Percentiles rank a stretch among this genome's conserved stretches.
Conservation (phyloP, 2,797 vertebrate species). For the Peromyscus attwateri region DNA sequence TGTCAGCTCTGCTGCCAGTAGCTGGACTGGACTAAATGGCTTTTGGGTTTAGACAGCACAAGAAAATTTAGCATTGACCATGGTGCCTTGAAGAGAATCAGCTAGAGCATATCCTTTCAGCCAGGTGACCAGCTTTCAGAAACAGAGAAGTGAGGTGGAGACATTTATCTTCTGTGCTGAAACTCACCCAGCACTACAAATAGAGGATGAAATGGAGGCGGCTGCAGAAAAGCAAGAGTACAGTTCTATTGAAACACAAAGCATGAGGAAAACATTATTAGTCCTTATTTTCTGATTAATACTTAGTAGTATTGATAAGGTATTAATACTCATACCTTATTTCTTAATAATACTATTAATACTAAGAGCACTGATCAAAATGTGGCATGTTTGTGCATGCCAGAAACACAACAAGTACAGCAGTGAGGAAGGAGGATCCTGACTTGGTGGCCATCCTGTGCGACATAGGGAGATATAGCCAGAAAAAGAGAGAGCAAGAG, state of each 20-base stretch:
- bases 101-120: too few relatives aligned
- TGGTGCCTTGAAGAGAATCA: accelerated
- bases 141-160: neutral
- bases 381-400: too few relatives aligned
- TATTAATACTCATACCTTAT: too few relatives aligned
- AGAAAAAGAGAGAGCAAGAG: neutral
- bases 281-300: neutral
- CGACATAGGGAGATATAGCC: too few relatives aligned
- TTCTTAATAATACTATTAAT: too few relatives aligned
- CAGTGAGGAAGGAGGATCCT: neutral
- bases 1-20: neutral
- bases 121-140: neutral
- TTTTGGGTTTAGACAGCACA: neutral
- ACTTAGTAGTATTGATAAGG: too few relatives aligned
- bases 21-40: neutral
- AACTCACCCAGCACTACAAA: neutral
- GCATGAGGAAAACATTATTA: neutral
- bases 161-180: neutral
- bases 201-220: neutral
- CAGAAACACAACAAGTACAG: neutral
- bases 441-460: accelerated
- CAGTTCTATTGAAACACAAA: neutral
- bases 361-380: neutral
- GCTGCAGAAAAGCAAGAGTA: neutral
- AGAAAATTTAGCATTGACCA: too few relatives aligned